A percentile compares a stretch with the other conserved stretches of the same genome.
Evolutionary conservation across 2,888 invertebrate species (phyloP).

Genomic region (Perizoma affinitatum): DNA sequence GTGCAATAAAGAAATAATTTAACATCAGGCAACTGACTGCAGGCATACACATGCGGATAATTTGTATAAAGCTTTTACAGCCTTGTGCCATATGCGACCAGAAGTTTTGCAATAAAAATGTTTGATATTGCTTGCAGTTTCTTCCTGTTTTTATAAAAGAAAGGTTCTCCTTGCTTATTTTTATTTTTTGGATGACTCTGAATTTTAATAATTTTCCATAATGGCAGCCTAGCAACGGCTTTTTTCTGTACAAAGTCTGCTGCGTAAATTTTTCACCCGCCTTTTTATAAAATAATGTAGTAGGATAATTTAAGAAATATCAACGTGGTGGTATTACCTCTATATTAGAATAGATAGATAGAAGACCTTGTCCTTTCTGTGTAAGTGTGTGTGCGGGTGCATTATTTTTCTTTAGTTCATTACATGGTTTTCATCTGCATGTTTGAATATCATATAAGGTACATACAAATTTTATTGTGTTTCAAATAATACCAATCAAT

Average conservation of each 20-base stretch:
- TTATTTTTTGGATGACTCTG: constrained; percentile 9
- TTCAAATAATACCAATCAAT: constrained; percentile 2
- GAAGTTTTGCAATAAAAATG: constrained; percentile 42
- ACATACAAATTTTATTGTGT: background rate
- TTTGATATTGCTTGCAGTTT: constrained; percentile 36
- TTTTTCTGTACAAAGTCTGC: background rate
- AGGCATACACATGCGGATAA: constrained; percentile 39
- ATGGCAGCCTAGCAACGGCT: background rate
- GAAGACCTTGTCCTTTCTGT: no score
- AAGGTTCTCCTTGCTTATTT: constrained; percentile 10
- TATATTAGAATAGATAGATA: no score
- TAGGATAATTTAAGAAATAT: no score
- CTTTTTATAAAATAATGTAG: no score
- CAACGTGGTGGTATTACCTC: no score
- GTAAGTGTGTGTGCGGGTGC: no score
- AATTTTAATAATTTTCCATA: constrained; percentile 5
- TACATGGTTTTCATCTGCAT: no score
- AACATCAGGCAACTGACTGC: constrained; percentile 37
- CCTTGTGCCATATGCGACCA: constrained; percentile 37
- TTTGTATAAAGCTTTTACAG: constrained; percentile 39
- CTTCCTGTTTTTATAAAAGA: constrained; percentile 29
- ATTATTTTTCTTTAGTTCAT: no score
- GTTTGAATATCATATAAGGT: no score
- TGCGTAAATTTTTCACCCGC: no score
- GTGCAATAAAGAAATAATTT: constrained; percentile 35